These are phyloP conservation scores for Julus scanicus DNA, from an alignment of 2,888 invertebrate genomes.

Conservation along the genomic window DNA sequence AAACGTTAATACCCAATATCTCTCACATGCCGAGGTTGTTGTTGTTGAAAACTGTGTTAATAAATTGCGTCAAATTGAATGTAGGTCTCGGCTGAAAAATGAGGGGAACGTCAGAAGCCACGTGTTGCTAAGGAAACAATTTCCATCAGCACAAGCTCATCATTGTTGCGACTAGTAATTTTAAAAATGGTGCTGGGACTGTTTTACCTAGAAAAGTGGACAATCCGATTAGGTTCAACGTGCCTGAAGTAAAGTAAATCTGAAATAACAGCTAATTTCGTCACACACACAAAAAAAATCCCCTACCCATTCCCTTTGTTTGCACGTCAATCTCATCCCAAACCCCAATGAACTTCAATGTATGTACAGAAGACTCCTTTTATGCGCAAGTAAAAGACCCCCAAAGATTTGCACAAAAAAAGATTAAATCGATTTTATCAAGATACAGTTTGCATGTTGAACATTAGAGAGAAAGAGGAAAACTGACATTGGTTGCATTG, in stretches of 20 bases:
- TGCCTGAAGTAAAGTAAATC: slow-evolving; percentile 33
- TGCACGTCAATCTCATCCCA: slow-evolving; percentile 18
- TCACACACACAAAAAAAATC: not conserved
- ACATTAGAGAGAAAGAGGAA: not conserved
- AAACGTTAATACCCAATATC: slow-evolving; percentile 19
- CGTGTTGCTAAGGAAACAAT: slow-evolving; percentile 21
- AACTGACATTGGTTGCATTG: slow-evolving; percentile 14
- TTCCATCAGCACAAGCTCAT: not conserved
- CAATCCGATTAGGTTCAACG: slow-evolving; percentile 25
- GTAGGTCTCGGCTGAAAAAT: slow-evolving; percentile 10
- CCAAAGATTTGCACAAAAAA: not conserved
- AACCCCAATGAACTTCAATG: no score
- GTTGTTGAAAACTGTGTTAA: slow-evolving; percentile 18
- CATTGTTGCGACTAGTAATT: not conserved
- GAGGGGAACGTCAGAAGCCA: slow-evolving; percentile 4
- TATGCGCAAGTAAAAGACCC: not conserved
- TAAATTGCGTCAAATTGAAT: slow-evolving; percentile 33
- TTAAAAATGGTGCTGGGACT: not conserved
- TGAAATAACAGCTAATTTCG: slow-evolving; percentile 13
- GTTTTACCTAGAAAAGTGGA: not conserved
- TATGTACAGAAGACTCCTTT: not conserved
- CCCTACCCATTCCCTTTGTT: not conserved
- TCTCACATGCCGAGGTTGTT: not conserved
- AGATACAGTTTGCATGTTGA: slow-evolving; percentile 24
- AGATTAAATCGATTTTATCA: slow-evolving; percentile 33